Base-by-base conservation (phyloP, 2,888 invertebrate genomes). In the Phania funesta region DNA sequence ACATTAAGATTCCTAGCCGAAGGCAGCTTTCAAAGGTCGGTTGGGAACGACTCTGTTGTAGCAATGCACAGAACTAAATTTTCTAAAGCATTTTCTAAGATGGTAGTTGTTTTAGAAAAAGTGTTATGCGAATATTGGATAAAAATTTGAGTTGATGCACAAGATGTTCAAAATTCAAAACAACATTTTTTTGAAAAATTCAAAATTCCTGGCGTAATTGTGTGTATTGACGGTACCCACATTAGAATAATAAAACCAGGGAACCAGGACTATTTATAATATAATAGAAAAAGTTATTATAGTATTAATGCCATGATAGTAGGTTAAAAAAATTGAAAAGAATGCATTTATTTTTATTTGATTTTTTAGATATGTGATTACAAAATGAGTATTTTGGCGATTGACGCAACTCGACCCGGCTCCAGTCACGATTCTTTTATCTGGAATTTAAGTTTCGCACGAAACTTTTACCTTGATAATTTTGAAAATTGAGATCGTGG, bases 21-120 rank as follows among this genome's bases (percentile, higher is more conserved):
- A 38, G 20, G 20, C 20, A 58, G 58, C 35, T 56, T 58, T 38
- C 38, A 58, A 38, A 18, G 58, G 22, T 58, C 58, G 35, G 38
- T 38, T 38, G 38, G 22, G 22, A 58, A 58, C 7, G 38, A 38
- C 38, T 9, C 58, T 20, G 13, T 38, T 58, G 58, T 58, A 38
- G 58, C 58, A 38, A 38, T 32, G 32, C 32, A 32, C 32, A 32
- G 32, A 32, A 32, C 32, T n/a, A 22, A 35, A 56, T 56, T 56
- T 56, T 56, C 56, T 20, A 56, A 56, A 56, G 32, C 32, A 32
- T 32, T 32, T 32, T 32, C 32, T 32, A 32, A 32, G 32, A 32
- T 32, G 32, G 32, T 56, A 16, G 56, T 18, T 35, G 35, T 56
- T 18, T 16, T 32, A 20, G 32, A 56, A 32, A 35, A 18, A 11